Evolutionary conservation across 2,888 invertebrate species (phyloP).

Genomic region (Hedya salicella): DNA sequence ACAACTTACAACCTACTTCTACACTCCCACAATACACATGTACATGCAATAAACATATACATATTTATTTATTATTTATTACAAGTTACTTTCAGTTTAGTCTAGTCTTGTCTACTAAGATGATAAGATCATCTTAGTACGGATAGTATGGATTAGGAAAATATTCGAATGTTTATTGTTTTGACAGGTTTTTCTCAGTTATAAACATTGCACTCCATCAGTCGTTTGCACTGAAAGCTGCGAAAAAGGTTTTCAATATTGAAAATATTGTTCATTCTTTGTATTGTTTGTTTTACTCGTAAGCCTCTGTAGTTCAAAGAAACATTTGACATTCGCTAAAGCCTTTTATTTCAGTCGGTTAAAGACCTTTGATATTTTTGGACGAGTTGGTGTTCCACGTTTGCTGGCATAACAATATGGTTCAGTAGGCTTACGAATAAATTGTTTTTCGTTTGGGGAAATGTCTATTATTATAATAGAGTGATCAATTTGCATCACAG

Average conservation of each 20-base stretch:
- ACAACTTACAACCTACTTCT: too few species aligned
- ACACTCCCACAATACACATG: too few species aligned
- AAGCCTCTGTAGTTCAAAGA: slow-evolving; percentile 25
- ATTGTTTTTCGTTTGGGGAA: slow-evolving; percentile 28
- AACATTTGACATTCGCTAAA: slow-evolving; percentile 15
- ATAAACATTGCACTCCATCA: too few species aligned
- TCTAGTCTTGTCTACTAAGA: too few species aligned
- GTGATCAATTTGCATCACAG: slow-evolving; percentile 35
- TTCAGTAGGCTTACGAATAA: slow-evolving; percentile 27
- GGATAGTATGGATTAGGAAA: too few species aligned
- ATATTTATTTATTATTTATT: too few species aligned
- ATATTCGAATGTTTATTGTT: too few species aligned
- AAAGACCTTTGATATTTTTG: slow-evolving; percentile 34
- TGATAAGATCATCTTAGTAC: too few species aligned
- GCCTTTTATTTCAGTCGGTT: slow-evolving; percentile 15
- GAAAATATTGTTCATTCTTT: slow-evolving; percentile 7
- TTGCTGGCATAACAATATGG: slow-evolving; percentile 17
- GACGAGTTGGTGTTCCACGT: slow-evolving; percentile 20
- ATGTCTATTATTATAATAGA: slow-evolving; percentile 24
- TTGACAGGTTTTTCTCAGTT: too few species aligned
- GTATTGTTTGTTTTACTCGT: slow-evolving; percentile 24
- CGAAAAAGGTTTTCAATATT: not conserved
- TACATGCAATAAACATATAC: too few species aligned
- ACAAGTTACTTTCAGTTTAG: too few species aligned
- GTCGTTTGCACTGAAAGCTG: not conserved